Base-by-base conservation (phyloP, 2,888 invertebrate genomes). In the Leptinotarsa peninsularis region DNA sequence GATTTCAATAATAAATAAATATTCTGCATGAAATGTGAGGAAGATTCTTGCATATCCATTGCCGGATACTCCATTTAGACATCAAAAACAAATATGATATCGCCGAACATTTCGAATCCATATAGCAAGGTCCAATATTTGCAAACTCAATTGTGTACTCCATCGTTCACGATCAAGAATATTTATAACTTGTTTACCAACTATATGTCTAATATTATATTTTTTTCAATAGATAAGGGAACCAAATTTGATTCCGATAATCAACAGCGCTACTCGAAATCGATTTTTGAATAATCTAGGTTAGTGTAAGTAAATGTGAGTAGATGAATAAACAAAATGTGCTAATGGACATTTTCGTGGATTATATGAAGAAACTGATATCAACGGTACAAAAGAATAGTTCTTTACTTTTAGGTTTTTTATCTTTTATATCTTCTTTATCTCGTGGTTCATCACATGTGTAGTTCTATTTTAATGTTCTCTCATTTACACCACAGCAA, bases 281-380 rank as follows among this genome's bases (percentile, higher is more conserved):
- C 75, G 78, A 81, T 76, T 73, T 58, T 77, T 75, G 63, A 77
- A 52, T 73, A 68, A 56, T 60, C 66, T 78, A 80, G 75, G 52
- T 79, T 76, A 74, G 76, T 80, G 80, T 81, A 80, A 78, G 79
- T 81, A 78, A 77, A 79, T 80, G 74, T 81, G 77, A 79, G 78
- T 82, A 75, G 81, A 82, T 79, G 80, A 78, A 77, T 75, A 75
- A 63, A n/a, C 79, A 79, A 78, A 80, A 75, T 73, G 78, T 78
- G 72, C 76, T 76, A 75, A 54, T 76, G 75, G 73, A 79, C 73
- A 71, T 56, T 76, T 73, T 75, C 78, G 78, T 80, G 76, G 79
- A 75, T 78, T 76, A 76, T 78, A 79, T 72, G 75, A 73, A 67
- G 21, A 75, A 76, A 76, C 70, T 73, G 70, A 43, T 43, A 43